Evolutionary conservation across 1,140 invertebrate species (phyloP).

Genomic region (Dendrolimus punctatus): DNA sequence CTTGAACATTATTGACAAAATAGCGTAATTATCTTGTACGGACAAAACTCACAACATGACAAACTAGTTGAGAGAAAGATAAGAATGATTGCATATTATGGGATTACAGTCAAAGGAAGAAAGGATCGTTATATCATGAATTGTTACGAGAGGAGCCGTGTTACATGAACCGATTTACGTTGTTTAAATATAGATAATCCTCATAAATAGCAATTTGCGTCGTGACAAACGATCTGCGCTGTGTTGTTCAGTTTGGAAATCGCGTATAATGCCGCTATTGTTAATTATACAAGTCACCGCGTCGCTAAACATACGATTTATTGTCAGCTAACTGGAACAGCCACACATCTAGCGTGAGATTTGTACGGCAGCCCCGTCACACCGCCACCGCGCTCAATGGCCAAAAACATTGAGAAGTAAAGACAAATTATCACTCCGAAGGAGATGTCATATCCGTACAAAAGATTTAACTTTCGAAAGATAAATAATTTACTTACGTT

Average conservation of each 20-base stretch:
- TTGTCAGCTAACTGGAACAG: slow-evolving; percentile 57
- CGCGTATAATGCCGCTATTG: slow-evolving; percentile 58
- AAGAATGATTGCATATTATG: slow-evolving; percentile 1
- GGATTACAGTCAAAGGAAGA: slow-evolving; percentile 1
- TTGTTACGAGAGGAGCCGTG: background rate
- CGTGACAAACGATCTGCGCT: slow-evolving; percentile 57
- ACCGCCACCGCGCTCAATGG: slow-evolving; percentile 28
- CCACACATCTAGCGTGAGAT: slow-evolving; percentile 52
- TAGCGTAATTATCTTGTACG: too few relatives aligned
- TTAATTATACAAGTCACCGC: slow-evolving; percentile 63
- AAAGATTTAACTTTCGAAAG: slow-evolving; percentile 30
- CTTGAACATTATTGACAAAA: too few relatives aligned
- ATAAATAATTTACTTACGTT: background rate
- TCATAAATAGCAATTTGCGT: slow-evolving; percentile 64
- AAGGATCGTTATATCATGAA: background rate
- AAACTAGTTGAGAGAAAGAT: background rate
- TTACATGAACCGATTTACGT: slow-evolving; percentile 22
- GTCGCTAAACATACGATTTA: slow-evolving; percentile 66
- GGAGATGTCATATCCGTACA: slow-evolving; percentile 15
- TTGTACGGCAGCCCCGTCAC: slow-evolving; percentile 31
- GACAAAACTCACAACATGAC: too few relatives aligned
- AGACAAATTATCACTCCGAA: slow-evolving; percentile 30
- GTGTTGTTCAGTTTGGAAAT: slow-evolving; percentile 59
- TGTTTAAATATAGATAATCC: slow-evolving; percentile 51
- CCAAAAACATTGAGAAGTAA: slow-evolving; percentile 41